A percentile compares a stretch with the other conserved stretches of the same genome.
Evolutionary conservation across 2,797 vertebrate genomes (phyloP).

Genomic region (Sebastes ruberrimus): DNA sequence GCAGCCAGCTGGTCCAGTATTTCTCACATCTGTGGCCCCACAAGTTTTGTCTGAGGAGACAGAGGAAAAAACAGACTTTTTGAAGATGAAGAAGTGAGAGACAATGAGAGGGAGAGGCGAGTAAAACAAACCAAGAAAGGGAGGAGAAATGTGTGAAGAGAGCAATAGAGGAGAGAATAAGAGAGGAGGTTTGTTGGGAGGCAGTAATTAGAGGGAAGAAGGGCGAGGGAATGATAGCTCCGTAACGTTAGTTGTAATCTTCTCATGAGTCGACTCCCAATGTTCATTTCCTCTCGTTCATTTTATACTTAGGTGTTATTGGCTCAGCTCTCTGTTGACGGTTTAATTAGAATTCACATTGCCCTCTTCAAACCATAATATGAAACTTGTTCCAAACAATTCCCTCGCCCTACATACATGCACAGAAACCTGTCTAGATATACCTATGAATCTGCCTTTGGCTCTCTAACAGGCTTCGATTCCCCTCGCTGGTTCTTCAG

Average conservation of each 20-base stretch:
- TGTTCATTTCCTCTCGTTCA: slow-evolving; percentile 32
- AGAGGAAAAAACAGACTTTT: not conserved
- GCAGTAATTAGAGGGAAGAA: slow-evolving; percentile 64
- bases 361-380: not conserved
- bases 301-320: slow-evolving; percentile 10
- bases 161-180: slow-evolving; percentile 16
- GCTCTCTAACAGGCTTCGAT: slow-evolving; percentile 33
- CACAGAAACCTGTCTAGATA: not conserved
- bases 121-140: slow-evolving; percentile 15
- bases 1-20: slow-evolving; percentile 19
- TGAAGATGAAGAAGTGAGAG: not conserved
- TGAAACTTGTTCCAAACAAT: not conserved
- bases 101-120: slow-evolving; percentile 25
- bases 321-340: not conserved
- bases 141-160: slow-evolving; percentile 52
- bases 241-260: slow-evolving; percentile 38
- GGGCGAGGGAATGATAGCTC: slow-evolving; percentile 25
- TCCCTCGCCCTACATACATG: not conserved
- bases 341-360: slow-evolving; percentile 21
- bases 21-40: slow-evolving; percentile 24
- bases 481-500: slow-evolving; percentile 34
- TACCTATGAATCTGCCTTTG: not conserved
- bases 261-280: slow-evolving; percentile 35
- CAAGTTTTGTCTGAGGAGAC: slow-evolving; percentile 12
- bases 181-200: slow-evolving; percentile 46